Evolutionary conservation across 1,140 invertebrate genomes (phyloP).

Genomic region (Piezodorus guildinii): DNA sequence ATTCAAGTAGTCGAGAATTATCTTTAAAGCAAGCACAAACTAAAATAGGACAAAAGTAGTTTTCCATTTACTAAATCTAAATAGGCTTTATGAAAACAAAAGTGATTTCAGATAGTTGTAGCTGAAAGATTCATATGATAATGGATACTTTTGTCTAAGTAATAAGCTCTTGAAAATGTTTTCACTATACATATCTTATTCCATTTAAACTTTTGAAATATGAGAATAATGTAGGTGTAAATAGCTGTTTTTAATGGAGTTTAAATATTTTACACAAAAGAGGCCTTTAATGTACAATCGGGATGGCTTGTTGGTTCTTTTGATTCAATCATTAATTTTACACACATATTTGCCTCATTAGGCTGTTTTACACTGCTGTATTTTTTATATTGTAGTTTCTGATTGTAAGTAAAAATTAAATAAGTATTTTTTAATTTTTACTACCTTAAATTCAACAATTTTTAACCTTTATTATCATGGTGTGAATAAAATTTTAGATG

Average conservation of each 20-base stretch:
- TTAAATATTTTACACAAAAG: slow-evolving; percentile 2
- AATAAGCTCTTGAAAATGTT: neutral
- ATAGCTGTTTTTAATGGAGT: slow-evolving; percentile 1
- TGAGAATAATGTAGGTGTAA: neutral
- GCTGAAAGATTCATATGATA: neutral
- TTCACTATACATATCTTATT: slow-evolving; percentile 11
- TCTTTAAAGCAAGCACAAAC: neutral
- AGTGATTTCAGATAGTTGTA: neutral
- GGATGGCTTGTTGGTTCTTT: slow-evolving; percentile 11
- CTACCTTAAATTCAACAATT: neutral
- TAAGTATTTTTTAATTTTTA: too few species aligned
- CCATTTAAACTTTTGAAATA: neutral
- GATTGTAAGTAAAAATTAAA: neutral
- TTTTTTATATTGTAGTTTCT: neutral
- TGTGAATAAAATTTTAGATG: too few species aligned
- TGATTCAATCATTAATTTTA: neutral
- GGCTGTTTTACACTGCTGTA: neutral
- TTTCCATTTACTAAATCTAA: too few species aligned
- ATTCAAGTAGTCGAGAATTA: neutral
- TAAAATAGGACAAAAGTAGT: neutral
- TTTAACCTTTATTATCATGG: neutral
- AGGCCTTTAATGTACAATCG: slow-evolving; percentile 14
- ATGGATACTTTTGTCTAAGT: neutral
- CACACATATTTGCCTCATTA: too few species aligned
- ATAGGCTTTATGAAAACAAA: neutral